These are phyloP conservation scores for Caenorhabditis sp. DNA, from an alignment of 2,888 invertebrate species.

Conservation along the genomic window DNA sequence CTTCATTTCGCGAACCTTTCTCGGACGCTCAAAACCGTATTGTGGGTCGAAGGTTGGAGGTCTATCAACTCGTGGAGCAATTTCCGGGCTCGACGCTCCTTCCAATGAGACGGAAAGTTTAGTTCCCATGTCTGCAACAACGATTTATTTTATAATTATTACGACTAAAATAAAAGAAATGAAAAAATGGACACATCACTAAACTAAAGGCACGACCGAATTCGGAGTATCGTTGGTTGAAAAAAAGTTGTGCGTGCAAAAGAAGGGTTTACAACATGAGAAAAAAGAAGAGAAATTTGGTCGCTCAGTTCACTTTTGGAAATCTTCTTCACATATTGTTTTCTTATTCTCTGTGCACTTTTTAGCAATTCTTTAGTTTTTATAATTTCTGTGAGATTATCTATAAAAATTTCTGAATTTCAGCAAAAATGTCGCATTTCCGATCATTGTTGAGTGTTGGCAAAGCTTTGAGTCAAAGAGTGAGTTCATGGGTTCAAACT, in stretches of 20 bases:
- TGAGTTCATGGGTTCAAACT: background rate
- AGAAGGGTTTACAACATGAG: slow-evolving; percentile 17
- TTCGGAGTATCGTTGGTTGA: slow-evolving; percentile 20
- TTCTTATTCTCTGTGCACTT: too few relatives aligned
- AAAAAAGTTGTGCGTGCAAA: slow-evolving; percentile 27
- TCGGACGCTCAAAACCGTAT: slow-evolving; percentile 62
- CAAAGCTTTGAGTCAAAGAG: slow-evolving; percentile 9
- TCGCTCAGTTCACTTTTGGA: background rate
- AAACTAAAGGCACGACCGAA: slow-evolving; percentile 10
- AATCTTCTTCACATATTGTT: background rate
- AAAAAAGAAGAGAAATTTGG: slow-evolving; percentile 1
- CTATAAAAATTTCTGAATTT: slow-evolving; percentile 13
- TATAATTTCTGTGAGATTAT: background rate
- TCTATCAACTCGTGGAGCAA: slow-evolving; percentile 64
- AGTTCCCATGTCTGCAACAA: slow-evolving; percentile 58
- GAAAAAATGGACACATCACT: background rate
- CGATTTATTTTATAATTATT: background rate
- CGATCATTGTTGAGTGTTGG: slow-evolving; percentile 8
- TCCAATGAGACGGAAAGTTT: slow-evolving; percentile 64
- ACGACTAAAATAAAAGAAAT: slow-evolving; percentile 5
- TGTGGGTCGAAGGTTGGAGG: slow-evolving; percentile 70
- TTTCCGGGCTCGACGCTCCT: slow-evolving; percentile 61
- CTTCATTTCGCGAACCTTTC: slow-evolving; percentile 62
- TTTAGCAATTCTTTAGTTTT: background rate
- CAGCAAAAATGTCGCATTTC: slow-evolving; percentile 15